Base-by-base conservation (phyloP, 2,797 vertebrate species). In the Cheirogaleus major region DNA sequence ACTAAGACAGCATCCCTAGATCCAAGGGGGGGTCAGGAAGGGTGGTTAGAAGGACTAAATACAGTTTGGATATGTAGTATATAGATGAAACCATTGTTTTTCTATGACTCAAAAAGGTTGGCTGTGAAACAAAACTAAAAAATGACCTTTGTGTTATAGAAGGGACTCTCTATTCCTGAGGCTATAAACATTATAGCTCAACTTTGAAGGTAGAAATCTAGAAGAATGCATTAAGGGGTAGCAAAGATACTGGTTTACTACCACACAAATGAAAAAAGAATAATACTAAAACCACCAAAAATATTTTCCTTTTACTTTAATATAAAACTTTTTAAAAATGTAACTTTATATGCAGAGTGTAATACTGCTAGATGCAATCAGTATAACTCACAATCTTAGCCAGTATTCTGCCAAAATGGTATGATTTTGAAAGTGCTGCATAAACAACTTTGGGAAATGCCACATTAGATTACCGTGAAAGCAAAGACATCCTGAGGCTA, bases 391-490 rank as follows among this genome's bases (percentile, higher is more conserved):
- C 32, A 87, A 59, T 91, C 32, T 96, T 73, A 78, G 35, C 70
- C 76, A 38, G 18, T 4, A 30, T 92, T 57, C 27, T 12, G 87
- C 27, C 73, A 85, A 92, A 93, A 76, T 50, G 52, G 23, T 69
- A 76, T 69, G 14, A 73, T 88, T 95, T 93, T 75, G 35, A 90
- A 94, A 85, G n/a, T 52, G 1, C 9, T 50, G 1, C n/a, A 38
- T 89, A 97, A 82, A 85, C 85, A 89, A 88, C 43, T 85, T 57
- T 41, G 38, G 72, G 57, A 95, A 95, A 65, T 57, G 4, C 32
- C n/a, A 86, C 1, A 5, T 52, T 79, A 76, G n/a, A 63, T 52
- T 52, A 1, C 43, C 22, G 41, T 45, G 32, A 76, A 92, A 96
- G 15, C 67, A 82, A 93, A 95, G n/a, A 82, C 20, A 69, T 80